Evolutionary conservation across 2,888 invertebrate genomes (phyloP).

Genomic region (Microplitis manilae): DNA sequence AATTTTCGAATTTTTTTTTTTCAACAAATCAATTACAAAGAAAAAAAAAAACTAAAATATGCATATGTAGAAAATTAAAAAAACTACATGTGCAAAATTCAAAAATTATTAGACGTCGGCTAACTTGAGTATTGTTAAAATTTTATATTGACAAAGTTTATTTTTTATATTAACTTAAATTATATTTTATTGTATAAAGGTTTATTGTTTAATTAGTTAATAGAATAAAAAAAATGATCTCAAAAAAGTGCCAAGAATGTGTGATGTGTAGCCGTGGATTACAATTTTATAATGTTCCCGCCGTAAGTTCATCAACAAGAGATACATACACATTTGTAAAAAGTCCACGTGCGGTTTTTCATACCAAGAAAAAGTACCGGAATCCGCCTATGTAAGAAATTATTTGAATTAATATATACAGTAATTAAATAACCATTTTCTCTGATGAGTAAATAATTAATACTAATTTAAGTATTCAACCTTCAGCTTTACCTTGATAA

Average conservation of each 20-base stretch:
- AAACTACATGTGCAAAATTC: too few relatives aligned
- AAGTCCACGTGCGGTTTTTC: conserved; percentile 64
- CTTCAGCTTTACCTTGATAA: too few relatives aligned
- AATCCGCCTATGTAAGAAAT: conserved; percentile 55
- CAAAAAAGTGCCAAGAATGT: conserved; percentile 61
- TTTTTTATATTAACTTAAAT: background rate
- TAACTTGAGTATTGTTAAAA: too few relatives aligned
- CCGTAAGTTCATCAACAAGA: conserved; percentile 50
- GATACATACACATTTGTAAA: conserved; percentile 63
- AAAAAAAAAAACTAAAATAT: too few relatives aligned
- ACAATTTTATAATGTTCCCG: conserved; percentile 59
- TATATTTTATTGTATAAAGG: background rate
- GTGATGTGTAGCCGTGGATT: conserved; percentile 65
- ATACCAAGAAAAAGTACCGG: conserved; percentile 63
- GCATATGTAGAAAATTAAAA: too few relatives aligned
- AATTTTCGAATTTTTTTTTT: too few relatives aligned
- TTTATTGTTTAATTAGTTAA: conserved; percentile 2
- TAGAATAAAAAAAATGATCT: conserved; percentile 54
- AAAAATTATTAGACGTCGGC: too few relatives aligned
- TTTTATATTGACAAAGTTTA: too few relatives aligned
- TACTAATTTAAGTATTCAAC: background rate
- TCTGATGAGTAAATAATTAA: background rate
- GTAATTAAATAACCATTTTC: background rate
- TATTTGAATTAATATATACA: background rate
- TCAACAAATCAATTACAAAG: too few relatives aligned